phyloP scores from a whole-genome alignment of 2,888 invertebrate species.

The Thalpophila matura region DNA sequence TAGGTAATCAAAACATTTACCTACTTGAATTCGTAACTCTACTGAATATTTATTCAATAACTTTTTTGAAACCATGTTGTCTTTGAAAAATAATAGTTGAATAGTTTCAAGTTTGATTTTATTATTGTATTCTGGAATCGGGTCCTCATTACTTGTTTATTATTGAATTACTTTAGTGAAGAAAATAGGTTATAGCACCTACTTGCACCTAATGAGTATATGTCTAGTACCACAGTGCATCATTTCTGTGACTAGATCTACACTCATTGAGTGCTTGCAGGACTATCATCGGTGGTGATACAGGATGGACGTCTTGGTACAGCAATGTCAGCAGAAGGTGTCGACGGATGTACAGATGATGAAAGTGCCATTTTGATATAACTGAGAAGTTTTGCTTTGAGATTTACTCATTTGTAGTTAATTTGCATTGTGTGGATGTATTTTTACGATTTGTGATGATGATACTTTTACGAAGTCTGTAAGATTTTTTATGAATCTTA shows the following conservation, averaged over 20 bases:
- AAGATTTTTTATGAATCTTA: too few species aligned
- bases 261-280: conserved; percentile 94
- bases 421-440: not conserved
- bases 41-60: not conserved
- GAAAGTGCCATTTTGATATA: too few species aligned
- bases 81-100: not conserved
- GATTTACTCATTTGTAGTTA: not conserved
- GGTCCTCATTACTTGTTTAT: not conserved
- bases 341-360: too few species aligned
- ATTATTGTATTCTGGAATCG: not conserved
- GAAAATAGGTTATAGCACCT: conserved; percentile 54
- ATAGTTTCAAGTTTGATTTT: not conserved
- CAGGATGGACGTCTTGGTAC: not conserved
- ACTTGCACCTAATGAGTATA: conserved; percentile 92
- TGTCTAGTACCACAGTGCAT: conserved; percentile 92
- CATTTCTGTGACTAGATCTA: conserved; percentile 95
- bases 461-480: too few species aligned
- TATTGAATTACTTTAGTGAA: conserved; percentile 13
- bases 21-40: too few species aligned
- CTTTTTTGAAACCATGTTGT: not conserved
- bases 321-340: conserved; percentile 1
- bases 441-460: too few species aligned
- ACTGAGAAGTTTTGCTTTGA: not conserved
- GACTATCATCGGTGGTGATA: not conserved
- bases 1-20: not conserved